Evolutionary conservation across 2,113 vertebrate species (phyloP).

Genomic region (Zapornia atra): DNA sequence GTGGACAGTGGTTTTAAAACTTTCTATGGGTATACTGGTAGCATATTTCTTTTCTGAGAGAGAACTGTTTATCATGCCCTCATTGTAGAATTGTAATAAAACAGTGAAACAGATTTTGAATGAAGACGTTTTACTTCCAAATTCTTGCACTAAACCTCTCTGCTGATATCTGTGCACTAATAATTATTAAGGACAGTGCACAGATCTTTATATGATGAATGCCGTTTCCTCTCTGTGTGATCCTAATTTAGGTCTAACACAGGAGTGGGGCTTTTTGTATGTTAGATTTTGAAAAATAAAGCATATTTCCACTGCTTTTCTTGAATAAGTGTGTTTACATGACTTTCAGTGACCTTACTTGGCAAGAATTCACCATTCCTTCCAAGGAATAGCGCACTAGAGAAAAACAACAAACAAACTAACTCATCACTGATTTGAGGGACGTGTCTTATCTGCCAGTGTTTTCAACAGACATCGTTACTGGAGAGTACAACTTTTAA

Average conservation of each 20-base stretch:
- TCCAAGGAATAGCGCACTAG: not conserved
- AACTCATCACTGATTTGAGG: not conserved
- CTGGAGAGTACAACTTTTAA: not conserved
- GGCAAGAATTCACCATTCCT: not conserved
- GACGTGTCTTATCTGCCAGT: not conserved
- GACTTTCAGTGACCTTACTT: not conserved
- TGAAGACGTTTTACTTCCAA: not conserved
- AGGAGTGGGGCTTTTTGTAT: accelerated
- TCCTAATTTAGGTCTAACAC: not conserved
- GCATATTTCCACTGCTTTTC: not conserved
- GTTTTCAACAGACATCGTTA: not conserved
- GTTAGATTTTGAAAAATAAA: not conserved
- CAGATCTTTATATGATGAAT: not conserved
- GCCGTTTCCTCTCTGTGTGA: not conserved
- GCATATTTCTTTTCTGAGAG: not conserved
- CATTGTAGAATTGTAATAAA: not conserved
- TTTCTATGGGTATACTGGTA: not conserved
- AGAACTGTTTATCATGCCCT: not conserved
- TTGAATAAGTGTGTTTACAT: not conserved
- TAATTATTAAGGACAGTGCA: not conserved
- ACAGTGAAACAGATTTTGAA: not conserved
- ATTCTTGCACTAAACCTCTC: not conserved
- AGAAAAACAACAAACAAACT: not conserved
- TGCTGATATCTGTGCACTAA: not conserved
- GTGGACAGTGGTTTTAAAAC: not conserved